Evolutionary conservation across 2,888 invertebrate genomes (phyloP), one percentile per base, ranked within the genome.

Genomic region (Nomada goodeniana): DNA sequence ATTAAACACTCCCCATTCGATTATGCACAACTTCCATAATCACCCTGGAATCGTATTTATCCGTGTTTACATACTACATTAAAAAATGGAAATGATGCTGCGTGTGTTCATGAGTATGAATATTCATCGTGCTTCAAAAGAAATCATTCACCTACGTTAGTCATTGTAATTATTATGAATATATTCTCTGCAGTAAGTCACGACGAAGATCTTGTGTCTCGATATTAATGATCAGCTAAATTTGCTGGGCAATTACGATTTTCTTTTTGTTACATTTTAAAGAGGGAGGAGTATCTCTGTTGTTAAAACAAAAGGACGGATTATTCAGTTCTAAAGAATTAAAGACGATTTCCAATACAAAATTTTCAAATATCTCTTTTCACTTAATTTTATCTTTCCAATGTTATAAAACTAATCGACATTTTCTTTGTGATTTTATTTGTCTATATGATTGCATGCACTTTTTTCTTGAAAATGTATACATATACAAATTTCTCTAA

Each of bases 251-350:
- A 42, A 78, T 64, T 69, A 44, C 64, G 60, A 44, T 53, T 29
- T 3, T 36, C 36, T 36, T 63, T 65, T 53, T 64, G 29, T 59
- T 60, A 63, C n/a, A 72, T 50, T 5, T 61, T 50, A n/a, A 61
- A 67, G 71, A 72, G 68, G 64, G 78, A 71, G 64, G 78, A 86
- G 82, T 85, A 86, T 80, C 86, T 79, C 70, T 80, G 57, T 47
- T 67, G 52, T 79, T 76, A 65, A 60, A 73, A 78, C 72, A 61
- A 78, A 68, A 88, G 86, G 85, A 88, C 86, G 88, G 86, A 88
- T 88, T 73, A 77, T 77, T 75, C 55, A 59, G 52, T 57, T 44
- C 9, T 15, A 13, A 75, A 78, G 52, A 64, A 67, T 50, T 52
- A 53, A 68, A 55, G 5, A 47, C 52, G 23, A 55, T 50, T 36